Base-by-base conservation (phyloP, 1,140 invertebrate species). In the Parapsyche elsis region DNA sequence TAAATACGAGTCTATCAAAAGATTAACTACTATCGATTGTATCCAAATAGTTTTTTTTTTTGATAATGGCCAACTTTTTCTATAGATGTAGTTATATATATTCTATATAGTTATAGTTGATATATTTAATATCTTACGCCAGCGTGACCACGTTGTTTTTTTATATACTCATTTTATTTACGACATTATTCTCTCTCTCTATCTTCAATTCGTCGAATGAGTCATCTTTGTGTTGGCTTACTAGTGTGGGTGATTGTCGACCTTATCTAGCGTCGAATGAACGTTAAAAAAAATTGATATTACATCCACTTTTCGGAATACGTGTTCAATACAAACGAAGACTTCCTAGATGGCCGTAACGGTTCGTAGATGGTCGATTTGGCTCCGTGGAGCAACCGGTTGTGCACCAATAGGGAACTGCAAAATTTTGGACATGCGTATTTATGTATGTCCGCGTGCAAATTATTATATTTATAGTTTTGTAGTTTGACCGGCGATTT, bases 211-310 rank as follows among this genome's bases (percentile, higher is more conserved):
- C 24, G 24, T 24, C 64, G 24, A 2, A 61, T 67, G 64, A 67
- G 64, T 67, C 64, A 67, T 67, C 24, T 16, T 12, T 46, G 45
- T 46, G 12, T 23, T 23, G 64, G 64, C 24, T 53, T 53, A 53
- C 16, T 53, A 19, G 64, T 26, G 64, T 67, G 64, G 64, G 24
- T 67, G 64, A 67, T 67, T 26, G 64, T 23, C 10, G 24, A 30
- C 64, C 64, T 67, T 67, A 67, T 67, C 64, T 2, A 67, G 64
- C 24, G 0, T 53, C 19, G 12, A 61, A 67, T 23, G 64, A 67
- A 9, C 64, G 26, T 23, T 67, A 23, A 67, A 67, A 67, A 67
- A 26, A 26, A 67, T 67, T 26, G 57, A 16, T 61, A 19, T 61
- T 61, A 19, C 12, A 53, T 16, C 57, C 57, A 19, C 16, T 61